Base-by-base conservation (phyloP, 2,888 invertebrate genomes). In the Yponomeuta evonymella region DNA sequence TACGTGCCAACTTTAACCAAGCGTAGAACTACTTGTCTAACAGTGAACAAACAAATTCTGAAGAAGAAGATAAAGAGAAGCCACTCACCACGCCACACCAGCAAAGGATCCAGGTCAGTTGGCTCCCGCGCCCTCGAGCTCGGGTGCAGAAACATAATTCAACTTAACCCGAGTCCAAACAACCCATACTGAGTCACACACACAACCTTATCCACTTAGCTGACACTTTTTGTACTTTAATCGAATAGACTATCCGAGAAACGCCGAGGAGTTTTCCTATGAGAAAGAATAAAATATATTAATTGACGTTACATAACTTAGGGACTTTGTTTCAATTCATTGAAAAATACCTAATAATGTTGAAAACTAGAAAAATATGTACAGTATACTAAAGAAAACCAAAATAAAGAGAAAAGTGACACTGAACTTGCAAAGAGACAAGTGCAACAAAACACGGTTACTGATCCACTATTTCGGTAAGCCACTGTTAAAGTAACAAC, bases 101-200 rank as follows among this genome's bases (percentile, higher is more conserved):
- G 82, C 66, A 89, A 78, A 73, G 92, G 88, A 77, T 92, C 92
- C 84, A 89, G 82, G 78, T 92, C 92, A 70, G 85, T 79, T 76
- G 90, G 82, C 78, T 90, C 90, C 84, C 86, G 83, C 75, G 85
- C 81, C 76, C 90, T 88, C 76, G 90, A 88, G 77, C 90, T 90
- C 76, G 92, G 89, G 77, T 91, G 90, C 77, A 92, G 82, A 83
- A 92, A 92, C 92, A 92, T 92, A 84, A 77, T 80, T 90, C 89
- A 92, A 76, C 80, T 90, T 90, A 92, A 83, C 92, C 92, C 76
- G 86, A 90, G 84, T 91, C 92, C 86, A 88, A 79, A 78, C 81
- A 82, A 79, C 83, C 86, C 91, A 92, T 91, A 83, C 85, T 90
- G 84, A 75, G 75, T 77, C 80, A 81, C 83, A 80, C 74, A 76